These are phyloP conservation scores for Eupithecia vulgata DNA, from an alignment of 2,888 invertebrate species.

Conservation along the genomic window DNA sequence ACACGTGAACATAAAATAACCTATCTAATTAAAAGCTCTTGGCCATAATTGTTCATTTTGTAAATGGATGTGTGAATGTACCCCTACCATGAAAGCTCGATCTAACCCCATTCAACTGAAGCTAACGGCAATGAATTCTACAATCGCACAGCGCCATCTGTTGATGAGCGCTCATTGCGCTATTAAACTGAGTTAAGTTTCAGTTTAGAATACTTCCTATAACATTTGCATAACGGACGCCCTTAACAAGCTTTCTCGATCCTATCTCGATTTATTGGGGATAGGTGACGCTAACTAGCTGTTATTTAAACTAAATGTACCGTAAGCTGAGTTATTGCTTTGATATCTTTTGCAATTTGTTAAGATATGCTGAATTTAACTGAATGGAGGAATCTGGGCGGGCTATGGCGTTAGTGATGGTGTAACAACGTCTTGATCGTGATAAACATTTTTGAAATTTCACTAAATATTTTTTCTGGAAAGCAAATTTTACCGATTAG, in stretches of 20 bases:
- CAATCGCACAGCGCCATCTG: constrained; percentile 50
- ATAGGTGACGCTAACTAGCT: constrained; percentile 14
- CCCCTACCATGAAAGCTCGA: constrained; percentile 20
- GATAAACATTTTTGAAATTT: not conserved
- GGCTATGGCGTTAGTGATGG: not conserved
- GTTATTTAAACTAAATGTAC: constrained; percentile 13
- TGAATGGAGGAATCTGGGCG: not conserved
- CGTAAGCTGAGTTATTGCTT: constrained; percentile 9
- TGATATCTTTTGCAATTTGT: constrained; percentile 9
- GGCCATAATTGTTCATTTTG: not conserved
- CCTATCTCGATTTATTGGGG: constrained; percentile 19
- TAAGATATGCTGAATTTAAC: constrained; percentile 3
- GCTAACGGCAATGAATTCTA: constrained; percentile 51
- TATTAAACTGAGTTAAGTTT: constrained; percentile 40
- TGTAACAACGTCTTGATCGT: not conserved
- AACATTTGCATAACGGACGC: constrained; percentile 47
- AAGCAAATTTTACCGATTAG: too few relatives aligned
- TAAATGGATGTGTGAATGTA: not conserved
- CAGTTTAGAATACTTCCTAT: constrained; percentile 44
- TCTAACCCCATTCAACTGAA: constrained; percentile 46
- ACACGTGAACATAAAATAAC: not conserved
- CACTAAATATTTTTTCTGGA: not conserved
- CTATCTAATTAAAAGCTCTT: not conserved
- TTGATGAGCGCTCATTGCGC: constrained; percentile 43
- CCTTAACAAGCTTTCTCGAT: constrained; percentile 42